Percentiles rank a stretch among this genome's conserved stretches.
These are phyloP conservation scores for Dendronephthya gigantea DNA, from an alignment of 64 coral and sea anemone genomes.

Conservation along the genomic window DNA sequence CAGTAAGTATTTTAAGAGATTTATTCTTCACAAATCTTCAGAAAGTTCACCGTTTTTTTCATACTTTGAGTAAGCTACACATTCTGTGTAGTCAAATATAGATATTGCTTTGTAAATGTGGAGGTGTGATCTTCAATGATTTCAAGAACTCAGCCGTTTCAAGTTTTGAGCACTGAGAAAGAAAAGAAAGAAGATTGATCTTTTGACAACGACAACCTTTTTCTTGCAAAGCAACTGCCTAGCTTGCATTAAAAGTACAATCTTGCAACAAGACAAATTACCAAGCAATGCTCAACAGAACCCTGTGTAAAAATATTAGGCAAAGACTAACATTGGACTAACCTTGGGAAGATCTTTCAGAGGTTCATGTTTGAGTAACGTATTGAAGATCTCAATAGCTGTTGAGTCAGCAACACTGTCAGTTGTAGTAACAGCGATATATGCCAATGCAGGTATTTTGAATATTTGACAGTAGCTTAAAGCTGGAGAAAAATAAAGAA, in stretches of 20 bases:
- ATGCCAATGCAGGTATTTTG: background rate
- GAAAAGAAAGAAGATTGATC: background rate
- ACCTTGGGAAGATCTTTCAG: background rate
- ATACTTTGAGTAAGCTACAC: background rate
- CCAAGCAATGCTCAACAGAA: too few relatives aligned
- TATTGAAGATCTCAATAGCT: background rate
- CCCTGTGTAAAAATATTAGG: too few relatives aligned
- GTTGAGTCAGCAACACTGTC: background rate
- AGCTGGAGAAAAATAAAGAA: background rate
- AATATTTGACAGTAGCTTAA: background rate
- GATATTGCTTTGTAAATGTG: background rate
- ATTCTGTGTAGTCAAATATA: background rate
- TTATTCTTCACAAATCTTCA: background rate
- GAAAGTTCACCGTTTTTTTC: background rate
- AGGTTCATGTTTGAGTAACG: background rate
- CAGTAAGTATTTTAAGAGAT: background rate
- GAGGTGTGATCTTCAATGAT: background rate
- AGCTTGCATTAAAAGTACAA: too few relatives aligned
- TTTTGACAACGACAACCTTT: background rate
- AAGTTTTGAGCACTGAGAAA: background rate
- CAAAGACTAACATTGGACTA: too few relatives aligned
- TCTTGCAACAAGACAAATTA: too few relatives aligned
- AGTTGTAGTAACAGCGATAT: background rate
- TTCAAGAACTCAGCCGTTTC: background rate
- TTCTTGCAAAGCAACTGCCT: background rate